Percentiles rank a stretch among this genome's conserved stretches.
Evolutionary conservation across 2,888 invertebrate species (phyloP).

Genomic region (Fragum fragum): DNA sequence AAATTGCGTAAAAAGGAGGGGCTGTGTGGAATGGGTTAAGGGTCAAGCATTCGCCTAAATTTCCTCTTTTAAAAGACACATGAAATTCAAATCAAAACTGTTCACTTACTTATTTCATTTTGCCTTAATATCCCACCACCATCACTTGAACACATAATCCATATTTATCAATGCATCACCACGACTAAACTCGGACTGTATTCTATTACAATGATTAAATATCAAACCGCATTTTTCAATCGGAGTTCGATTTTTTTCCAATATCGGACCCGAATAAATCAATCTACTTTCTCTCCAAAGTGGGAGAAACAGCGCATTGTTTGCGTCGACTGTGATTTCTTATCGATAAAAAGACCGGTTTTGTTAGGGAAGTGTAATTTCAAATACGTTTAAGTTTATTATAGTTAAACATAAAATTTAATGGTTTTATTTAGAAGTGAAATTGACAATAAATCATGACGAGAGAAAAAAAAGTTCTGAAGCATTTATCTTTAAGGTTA

Average conservation of each 20-base stretch:
- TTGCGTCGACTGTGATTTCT: slow-evolving; percentile 1
- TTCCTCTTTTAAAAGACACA: no score
- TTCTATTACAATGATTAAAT: slow-evolving; percentile 24
- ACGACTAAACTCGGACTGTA: not conserved
- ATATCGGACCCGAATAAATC: slow-evolving; percentile 18
- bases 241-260: slow-evolving; percentile 21
- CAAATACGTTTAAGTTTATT: slow-evolving; percentile 27
- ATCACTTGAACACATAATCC: not conserved
- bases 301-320: slow-evolving; percentile 12
- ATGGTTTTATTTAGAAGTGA: slow-evolving; percentile 8
- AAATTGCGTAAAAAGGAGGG: no score
- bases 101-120: not conserved
- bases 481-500: no score
- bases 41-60: no score
- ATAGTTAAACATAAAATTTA: slow-evolving; percentile 6
- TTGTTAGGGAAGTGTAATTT: slow-evolving; percentile 20
- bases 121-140: not conserved
- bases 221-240: slow-evolving; percentile 22
- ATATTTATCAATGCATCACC: not conserved
- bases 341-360: slow-evolving; percentile 13
- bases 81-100: no score
- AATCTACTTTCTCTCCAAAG: slow-evolving; percentile 19
- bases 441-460: slow-evolving; percentile 7
- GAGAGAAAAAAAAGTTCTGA: not conserved
- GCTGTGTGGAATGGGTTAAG: no score